Evolutionary conservation across 2,113 vertebrate species (phyloP).

Genomic region (Eubucco bourcierii): DNA sequence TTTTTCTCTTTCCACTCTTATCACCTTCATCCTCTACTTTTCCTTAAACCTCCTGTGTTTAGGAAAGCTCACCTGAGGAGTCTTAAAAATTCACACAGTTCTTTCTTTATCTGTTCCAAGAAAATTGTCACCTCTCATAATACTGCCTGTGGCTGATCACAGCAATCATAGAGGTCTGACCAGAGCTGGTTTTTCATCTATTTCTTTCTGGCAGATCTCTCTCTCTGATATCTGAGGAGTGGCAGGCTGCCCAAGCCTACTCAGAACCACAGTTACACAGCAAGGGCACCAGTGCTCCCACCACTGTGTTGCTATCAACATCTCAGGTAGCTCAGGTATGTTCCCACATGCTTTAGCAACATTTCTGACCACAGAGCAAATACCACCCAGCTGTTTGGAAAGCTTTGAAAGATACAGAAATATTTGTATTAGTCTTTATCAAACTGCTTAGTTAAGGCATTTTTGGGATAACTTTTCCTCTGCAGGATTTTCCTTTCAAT

Average conservation of each 20-base stretch:
- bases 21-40: background rate
- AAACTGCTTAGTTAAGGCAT: background rate
- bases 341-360: background rate
- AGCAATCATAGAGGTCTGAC: background rate
- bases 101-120: background rate
- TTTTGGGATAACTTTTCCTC: background rate
- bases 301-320: rapidly evolving
- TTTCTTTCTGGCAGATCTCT: background rate
- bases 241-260: background rate
- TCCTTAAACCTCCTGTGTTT: background rate
- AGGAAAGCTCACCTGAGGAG: background rate
- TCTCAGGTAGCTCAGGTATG: background rate
- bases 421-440: background rate
- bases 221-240: background rate
- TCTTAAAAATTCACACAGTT: background rate
- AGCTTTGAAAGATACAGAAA: background rate
- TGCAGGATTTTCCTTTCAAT: background rate
- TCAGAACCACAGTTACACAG: background rate
- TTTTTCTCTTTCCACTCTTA: background rate
- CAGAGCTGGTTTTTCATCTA: background rate
- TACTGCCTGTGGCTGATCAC: background rate
- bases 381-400: background rate
- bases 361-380: background rate
- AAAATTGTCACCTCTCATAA: background rate
- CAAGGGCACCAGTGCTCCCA: background rate